Percentiles rank a stretch among this genome's conserved stretches.
These are phyloP conservation scores for Porites lutea DNA, from an alignment of 64 coral and sea anemone genomes.

Conservation along the genomic window DNA sequence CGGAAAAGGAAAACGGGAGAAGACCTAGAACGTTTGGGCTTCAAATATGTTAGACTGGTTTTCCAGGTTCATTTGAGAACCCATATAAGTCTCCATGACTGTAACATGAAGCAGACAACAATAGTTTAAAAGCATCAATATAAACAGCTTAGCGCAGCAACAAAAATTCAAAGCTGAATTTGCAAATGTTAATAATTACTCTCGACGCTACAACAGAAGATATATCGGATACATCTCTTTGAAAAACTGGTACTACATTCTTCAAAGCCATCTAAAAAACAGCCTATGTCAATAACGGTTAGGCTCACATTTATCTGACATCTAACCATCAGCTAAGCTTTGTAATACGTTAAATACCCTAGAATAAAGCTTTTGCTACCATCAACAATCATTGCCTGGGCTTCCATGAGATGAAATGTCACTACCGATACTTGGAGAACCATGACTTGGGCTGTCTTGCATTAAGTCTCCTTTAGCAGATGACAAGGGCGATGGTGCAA, in stretches of 20 bases:
- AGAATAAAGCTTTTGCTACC: neutral
- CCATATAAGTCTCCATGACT: neutral
- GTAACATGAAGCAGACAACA: neutral
- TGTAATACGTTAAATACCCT: neutral
- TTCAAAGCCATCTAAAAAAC: neutral
- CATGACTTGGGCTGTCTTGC: constrained; percentile 25
- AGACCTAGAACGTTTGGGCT: neutral
- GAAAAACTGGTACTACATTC: neutral
- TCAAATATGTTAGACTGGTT: neutral
- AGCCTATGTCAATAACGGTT: constrained; percentile 3
- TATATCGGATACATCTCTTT: neutral
- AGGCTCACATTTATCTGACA: neutral
- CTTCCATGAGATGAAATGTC: constrained; percentile 39
- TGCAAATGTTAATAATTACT: neutral
- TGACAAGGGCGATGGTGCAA: neutral
- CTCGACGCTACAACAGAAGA: neutral
- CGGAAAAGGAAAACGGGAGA: neutral
- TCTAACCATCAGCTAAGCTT: neutral
- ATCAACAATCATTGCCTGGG: constrained; percentile 11
- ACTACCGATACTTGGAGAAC: constrained; percentile 29
- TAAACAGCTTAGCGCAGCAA: neutral
- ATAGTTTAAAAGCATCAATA: neutral
- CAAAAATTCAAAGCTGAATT: neutral
- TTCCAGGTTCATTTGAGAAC: neutral
- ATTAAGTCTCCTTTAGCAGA: constrained; percentile 25